Base-by-base conservation (phyloP, 2,113 vertebrate genomes). In the Cheirogaleus medius region DNA sequence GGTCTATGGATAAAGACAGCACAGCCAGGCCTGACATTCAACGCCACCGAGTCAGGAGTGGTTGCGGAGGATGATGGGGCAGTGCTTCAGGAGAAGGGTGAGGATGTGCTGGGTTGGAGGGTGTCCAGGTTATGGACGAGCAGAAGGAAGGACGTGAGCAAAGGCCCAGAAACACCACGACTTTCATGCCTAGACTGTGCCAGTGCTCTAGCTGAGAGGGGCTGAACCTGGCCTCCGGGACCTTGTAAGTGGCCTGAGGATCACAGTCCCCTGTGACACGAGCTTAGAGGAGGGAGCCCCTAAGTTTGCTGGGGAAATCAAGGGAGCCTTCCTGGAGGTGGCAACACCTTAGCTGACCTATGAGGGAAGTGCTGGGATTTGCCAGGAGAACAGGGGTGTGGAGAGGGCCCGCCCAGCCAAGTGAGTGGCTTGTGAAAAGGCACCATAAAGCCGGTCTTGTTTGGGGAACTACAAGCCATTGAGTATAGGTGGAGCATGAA, bases 41-140 rank as follows among this genome's bases (percentile, higher is more conserved):
- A 10, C 89, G 82, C 11, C 34, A 15, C 5, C 0, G 10, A 68
- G 49, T 66, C 52, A 27, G 29, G 29, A 66, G 73, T 2, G 6
- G 0, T 13, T 8, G n/a, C 20, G 77, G 58, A n/a, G 44, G 56
- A 49, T 49, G 32, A 49, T 47, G 37, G 39, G 82, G 69, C 6
- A 37, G 3, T 2, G 8, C 64, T 81, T 78, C 3, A 18, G 47
- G 60, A 29, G 42, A 32, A 44, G 23, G 20, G 9, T 12, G 27
- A 54, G 76, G 21, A 44, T 3, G 64, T 74, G 54, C 60, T 64
- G 44, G 25, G 64, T 14, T n/a, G 14, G 74, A 76, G 29, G 85
- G 21, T 0, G 0, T 8, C 12, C 12, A 15, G 32, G 63, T 23
- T n/a, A 21, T 34, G 18, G 11, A 42, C 1, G 1, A 68, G 39